Percentiles rank a stretch among this genome's conserved stretches.
Conservation (phyloP, 2,797 vertebrate species). For the Characodon lateralis region DNA sequence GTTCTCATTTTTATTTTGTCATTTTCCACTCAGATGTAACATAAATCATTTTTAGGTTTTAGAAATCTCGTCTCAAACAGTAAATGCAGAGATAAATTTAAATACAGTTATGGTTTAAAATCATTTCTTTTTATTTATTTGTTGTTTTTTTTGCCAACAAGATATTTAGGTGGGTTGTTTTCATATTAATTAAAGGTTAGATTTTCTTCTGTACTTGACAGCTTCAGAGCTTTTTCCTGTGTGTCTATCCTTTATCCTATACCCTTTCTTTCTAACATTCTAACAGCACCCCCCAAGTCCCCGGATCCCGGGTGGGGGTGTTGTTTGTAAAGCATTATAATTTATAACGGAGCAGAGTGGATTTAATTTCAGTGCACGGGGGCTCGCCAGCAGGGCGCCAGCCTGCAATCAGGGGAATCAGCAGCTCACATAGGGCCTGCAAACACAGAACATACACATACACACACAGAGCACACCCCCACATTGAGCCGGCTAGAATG, state of each 20-base stretch:
- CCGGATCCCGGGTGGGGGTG: slow-evolving; percentile 87
- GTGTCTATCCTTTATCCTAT: slow-evolving; percentile 5
- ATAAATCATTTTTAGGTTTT: neutral
- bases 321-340: slow-evolving; percentile 99
- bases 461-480: slow-evolving; percentile 65
- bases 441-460: slow-evolving; percentile 42
- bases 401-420: slow-evolving; percentile 98
- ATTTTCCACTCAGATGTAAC: neutral
- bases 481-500: slow-evolving; percentile 83
- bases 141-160: neutral
- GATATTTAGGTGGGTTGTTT: neutral
- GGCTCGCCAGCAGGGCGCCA: slow-evolving; percentile 98
- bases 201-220: slow-evolving; percentile 16
- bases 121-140: neutral
- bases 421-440: slow-evolving; percentile 84
- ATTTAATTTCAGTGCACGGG: slow-evolving; percentile 97
- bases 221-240: slow-evolving; percentile 2
- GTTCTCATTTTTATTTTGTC: neutral
- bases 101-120: too few species aligned
- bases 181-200: slow-evolving; percentile 14
- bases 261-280: neutral
- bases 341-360: slow-evolving; percentile 99
- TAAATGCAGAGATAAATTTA: neutral
- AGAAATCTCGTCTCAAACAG: neutral
- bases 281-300: too few species aligned